phyloP scores from a whole-genome alignment of 2,888 invertebrate genomes.

The Crocallis elinguaria region DNA sequence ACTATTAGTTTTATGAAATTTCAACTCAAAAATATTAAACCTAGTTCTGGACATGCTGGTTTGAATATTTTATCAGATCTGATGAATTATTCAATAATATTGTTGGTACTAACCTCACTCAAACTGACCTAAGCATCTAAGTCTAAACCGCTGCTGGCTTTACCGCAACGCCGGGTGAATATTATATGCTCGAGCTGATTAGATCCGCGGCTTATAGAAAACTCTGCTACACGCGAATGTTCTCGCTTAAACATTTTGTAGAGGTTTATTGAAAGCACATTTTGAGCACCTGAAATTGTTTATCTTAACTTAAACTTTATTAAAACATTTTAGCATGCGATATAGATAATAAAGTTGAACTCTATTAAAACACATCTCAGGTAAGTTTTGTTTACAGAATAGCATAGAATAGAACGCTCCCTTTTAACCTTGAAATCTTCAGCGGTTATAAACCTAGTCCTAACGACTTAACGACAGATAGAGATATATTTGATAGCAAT shows the following conservation, averaged over 20 bases:
- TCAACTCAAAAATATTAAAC: neutral
- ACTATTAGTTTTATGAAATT: neutral
- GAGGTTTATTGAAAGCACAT: conserved; percentile 12
- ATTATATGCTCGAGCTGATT: conserved; percentile 55
- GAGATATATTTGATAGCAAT: neutral
- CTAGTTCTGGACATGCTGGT: neutral
- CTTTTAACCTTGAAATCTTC: neutral
- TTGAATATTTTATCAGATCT: conserved; percentile 4
- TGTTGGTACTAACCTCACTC: conserved; percentile 11
- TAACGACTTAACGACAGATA: neutral
- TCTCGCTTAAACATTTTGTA: conserved; percentile 24
- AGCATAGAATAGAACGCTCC: no score
- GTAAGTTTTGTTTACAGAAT: no score
- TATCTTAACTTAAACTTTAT: neutral
- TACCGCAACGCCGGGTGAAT: conserved; percentile 49
- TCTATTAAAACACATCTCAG: no score
- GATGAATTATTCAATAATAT: conserved; percentile 16
- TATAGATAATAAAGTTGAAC: neutral
- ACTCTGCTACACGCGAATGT: conserved; percentile 29
- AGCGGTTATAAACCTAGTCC: neutral
- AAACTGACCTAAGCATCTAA: conserved; percentile 9
- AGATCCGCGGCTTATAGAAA: conserved; percentile 45
- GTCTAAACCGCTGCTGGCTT: conserved; percentile 19
- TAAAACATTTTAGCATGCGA: neutral
- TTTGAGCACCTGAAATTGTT: conserved; percentile 5